Evolutionary conservation across 2,113 vertebrate genomes (phyloP).

Genomic region (Dryoscopus gambensis): DNA sequence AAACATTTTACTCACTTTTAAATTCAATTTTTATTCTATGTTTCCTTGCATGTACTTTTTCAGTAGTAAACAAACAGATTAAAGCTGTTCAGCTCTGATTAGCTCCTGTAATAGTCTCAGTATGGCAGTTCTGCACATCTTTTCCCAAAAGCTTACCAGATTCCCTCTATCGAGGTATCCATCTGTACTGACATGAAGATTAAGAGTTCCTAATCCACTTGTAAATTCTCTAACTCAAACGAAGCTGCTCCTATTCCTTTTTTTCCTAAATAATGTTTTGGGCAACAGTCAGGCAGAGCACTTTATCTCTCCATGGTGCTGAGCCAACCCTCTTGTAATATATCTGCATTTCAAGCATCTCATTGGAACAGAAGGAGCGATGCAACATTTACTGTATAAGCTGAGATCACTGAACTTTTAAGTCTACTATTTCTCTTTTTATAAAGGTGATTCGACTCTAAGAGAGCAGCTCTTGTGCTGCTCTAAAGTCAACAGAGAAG

Average conservation of each 20-base stretch:
- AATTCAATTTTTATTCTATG: background rate
- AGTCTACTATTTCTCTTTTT: background rate
- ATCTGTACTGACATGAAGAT: background rate
- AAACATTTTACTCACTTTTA: background rate
- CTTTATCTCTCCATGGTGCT: background rate
- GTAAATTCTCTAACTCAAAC: background rate
- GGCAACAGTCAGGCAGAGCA: background rate
- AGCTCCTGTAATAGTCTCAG: background rate
- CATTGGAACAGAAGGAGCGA: background rate
- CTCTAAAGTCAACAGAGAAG: background rate
- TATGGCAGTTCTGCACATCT: background rate
- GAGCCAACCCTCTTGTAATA: accelerated
- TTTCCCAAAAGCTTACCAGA: background rate
- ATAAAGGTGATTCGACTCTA: background rate
- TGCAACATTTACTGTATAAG: background rate
- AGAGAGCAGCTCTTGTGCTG: background rate
- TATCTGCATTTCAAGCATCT: background rate
- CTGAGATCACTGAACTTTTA: background rate
- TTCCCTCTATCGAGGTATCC: background rate
- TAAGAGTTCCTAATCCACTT: background rate
- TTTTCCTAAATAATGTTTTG: background rate
- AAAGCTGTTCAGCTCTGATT: conserved; percentile 8
- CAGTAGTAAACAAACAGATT: background rate
- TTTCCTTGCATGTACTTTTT: background rate
- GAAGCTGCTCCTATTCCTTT: background rate